Evolutionary conservation across 2,113 vertebrate species (phyloP).

Genomic region (Tyto alba): DNA sequence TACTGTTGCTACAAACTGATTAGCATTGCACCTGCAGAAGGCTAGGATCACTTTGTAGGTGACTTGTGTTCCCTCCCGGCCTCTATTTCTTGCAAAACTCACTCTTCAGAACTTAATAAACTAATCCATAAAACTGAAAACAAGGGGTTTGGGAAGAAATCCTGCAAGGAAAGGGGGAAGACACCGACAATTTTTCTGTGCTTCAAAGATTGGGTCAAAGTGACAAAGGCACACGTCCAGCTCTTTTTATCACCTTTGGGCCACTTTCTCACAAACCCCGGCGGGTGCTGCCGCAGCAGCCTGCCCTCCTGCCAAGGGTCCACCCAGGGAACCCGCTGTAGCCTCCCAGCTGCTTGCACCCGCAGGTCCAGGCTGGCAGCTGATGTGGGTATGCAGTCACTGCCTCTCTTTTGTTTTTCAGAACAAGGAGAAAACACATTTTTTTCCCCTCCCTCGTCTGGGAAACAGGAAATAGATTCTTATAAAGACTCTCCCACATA

Average conservation of each 20-base stretch:
- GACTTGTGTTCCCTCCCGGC: neutral
- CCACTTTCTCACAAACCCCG: neutral
- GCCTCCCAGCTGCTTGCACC: neutral
- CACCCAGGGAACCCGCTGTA: neutral
- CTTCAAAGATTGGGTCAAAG: neutral
- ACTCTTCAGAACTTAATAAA: neutral
- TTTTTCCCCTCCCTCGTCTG: constrained; percentile 51
- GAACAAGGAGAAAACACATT: constrained; percentile 36
- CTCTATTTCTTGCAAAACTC: neutral
- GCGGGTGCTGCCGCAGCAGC: neutral
- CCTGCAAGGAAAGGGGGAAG: neutral
- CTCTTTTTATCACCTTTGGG: neutral
- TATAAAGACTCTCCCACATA: constrained; percentile 35
- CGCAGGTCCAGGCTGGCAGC: neutral
- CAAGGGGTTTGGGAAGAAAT: neutral
- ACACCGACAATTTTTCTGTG: neutral
- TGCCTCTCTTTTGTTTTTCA: constrained; percentile 43
- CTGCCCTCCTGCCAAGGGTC: neutral
- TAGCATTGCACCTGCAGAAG: neutral
- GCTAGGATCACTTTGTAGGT: neutral
- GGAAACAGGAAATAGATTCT: constrained; percentile 60
- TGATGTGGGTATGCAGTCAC: neutral
- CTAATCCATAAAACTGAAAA: neutral
- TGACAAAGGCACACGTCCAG: neutral
- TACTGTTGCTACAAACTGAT: neutral